Evolutionary conservation across 2,113 vertebrate genomes (phyloP).

Genomic region (Cervus canadensis): DNA sequence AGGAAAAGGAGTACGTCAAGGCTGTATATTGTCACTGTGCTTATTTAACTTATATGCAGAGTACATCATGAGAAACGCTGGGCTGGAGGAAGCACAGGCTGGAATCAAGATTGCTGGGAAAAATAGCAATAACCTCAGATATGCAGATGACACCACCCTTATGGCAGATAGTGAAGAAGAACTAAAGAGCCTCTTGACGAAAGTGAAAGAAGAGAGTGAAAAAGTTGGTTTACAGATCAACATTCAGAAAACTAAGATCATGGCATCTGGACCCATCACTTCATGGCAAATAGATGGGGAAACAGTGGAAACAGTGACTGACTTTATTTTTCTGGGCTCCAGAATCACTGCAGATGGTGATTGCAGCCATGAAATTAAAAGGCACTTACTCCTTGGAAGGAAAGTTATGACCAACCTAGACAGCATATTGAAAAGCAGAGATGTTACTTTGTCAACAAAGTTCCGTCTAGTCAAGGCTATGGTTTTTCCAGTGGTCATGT

Average conservation of each 20-base stretch:
- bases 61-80: background rate
- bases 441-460: background rate
- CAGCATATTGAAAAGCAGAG: too few species aligned
- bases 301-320: background rate
- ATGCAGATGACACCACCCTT: background rate
- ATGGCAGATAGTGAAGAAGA: background rate
- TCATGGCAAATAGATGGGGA: background rate
- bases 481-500: background rate
- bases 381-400: background rate
- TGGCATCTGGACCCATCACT: background rate
- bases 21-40: background rate
- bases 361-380: background rate
- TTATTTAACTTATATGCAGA: background rate
- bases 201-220: background rate
- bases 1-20: background rate
- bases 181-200: background rate
- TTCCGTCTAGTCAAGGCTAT: background rate
- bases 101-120: background rate
- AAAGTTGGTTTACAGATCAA: background rate
- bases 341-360: background rate
- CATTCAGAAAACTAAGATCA: background rate
- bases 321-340: background rate
- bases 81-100: background rate
- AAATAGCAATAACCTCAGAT: background rate
- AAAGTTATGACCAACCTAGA: background rate